phyloP scores from a whole-genome alignment of 2,113 vertebrate species.

The Acinonyx jubatus region DNA sequence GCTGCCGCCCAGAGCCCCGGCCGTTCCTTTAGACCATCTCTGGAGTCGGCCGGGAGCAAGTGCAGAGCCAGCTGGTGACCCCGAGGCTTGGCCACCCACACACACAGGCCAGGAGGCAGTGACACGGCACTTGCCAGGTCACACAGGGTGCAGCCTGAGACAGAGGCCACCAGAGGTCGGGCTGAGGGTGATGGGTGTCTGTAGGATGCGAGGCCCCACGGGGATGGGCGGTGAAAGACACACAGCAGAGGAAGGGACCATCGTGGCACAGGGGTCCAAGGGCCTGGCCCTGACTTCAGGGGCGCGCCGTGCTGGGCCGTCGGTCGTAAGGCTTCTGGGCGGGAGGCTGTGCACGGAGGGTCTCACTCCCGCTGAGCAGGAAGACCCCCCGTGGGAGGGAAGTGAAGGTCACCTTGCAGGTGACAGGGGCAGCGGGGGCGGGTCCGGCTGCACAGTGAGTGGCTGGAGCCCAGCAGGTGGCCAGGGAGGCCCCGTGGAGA shows the following conservation, averaged over 20 bases:
- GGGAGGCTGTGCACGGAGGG: neutral
- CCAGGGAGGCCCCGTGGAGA: neutral
- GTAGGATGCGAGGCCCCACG: neutral
- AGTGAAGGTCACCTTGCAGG: accelerated
- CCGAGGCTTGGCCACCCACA: neutral
- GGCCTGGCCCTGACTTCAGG: too few relatives aligned
- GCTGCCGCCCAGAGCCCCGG: neutral
- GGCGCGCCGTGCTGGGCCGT: accelerated
- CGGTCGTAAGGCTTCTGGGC: neutral
- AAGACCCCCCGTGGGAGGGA: neutral
- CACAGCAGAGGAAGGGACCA: neutral
- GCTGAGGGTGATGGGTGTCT: neutral
- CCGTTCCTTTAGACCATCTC: neutral
- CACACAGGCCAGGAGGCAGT: neutral
- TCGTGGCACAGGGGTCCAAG: neutral
- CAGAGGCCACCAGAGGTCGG: neutral
- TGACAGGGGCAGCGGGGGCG: neutral
- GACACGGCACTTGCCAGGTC: neutral
- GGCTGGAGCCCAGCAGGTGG: neutral
- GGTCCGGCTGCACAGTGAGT: accelerated
- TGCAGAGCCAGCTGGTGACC: neutral
- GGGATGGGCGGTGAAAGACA: accelerated
- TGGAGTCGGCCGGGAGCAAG: neutral
- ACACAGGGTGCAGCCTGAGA: neutral
- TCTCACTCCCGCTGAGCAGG: neutral